Conservation (phyloP, 30 jellyfish, hydroid and myxozoan species). For the Cassiopea andromeda region DNA sequence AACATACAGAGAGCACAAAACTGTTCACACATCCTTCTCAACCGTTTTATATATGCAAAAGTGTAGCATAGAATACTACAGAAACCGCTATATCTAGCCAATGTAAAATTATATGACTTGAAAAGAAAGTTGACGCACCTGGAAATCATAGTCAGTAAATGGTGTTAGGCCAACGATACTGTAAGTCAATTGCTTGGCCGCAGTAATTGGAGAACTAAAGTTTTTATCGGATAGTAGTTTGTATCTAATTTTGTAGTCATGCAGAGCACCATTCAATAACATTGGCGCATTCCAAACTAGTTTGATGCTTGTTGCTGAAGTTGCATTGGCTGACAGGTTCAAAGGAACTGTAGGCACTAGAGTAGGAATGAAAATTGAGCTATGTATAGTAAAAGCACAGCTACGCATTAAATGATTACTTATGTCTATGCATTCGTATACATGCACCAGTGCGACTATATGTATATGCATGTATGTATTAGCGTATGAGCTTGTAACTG, state of each 20-base stretch:
- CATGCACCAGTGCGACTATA: too few relatives aligned
- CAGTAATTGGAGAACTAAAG: not conserved
- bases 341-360: conserved; percentile 59
- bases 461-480: too few relatives aligned
- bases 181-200: not conserved
- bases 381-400: too few relatives aligned
- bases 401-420: too few relatives aligned
- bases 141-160: conserved; percentile 11
- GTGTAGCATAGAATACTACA: not conserved
- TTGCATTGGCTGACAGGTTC: conserved; percentile 10
- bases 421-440: too few relatives aligned
- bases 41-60: not conserved
- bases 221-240: not conserved
- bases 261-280: conserved; percentile 63
- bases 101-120: not conserved
- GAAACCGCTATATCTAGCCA: not conserved
- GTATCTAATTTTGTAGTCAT: conserved; percentile 46
- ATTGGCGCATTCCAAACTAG: conserved; percentile 59
- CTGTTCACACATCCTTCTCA: too few relatives aligned
- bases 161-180: conserved; percentile 3
- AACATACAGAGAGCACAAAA: too few relatives aligned
- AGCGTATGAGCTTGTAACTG: too few relatives aligned
- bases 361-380: too few relatives aligned
- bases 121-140: conserved; percentile 7
- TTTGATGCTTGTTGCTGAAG: conserved; percentile 36